Base-by-base conservation (phyloP, 2,797 vertebrate species). In the Pterois miles region DNA sequence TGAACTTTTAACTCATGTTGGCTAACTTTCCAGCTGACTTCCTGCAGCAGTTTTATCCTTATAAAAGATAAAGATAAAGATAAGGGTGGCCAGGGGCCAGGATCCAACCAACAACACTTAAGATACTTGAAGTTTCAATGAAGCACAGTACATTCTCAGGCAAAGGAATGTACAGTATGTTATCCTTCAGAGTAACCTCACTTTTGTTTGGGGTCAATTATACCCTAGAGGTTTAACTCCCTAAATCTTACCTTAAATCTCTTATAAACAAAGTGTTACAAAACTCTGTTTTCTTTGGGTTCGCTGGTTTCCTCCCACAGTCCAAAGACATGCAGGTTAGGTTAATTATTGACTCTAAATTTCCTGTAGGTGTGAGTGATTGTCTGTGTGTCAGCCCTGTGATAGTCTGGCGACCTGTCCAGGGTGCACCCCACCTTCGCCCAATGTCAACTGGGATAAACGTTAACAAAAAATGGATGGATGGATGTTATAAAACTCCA, bases 21-120 rank as follows among this genome's bases (percentile, higher is more conserved):
- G 74, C n/a, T 10, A 82, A 88, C 81, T 87, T 86, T 62, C 5
- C 27, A 56, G 73, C 48, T 46, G 60, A 72, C 66, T 71, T 81
- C 33, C 34, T 56, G 22, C 71, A 38, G 46, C 3, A 60, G 31
- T 65, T 76, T 31, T 34, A 3, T 25, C 71, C 13, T 22, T 6
- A 29, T 58, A n/a, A n/a, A n/a, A n/a, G n/a, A n/a, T n/a, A n/a
- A n/a, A n/a, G n/a, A n/a, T n/a, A n/a, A 10, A 57, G 29, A 48
- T n/a, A 8, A 23, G 6, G 27, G 14, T 65, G 43, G 18, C 52
- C 16, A 58, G 68, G 9, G 53, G 20, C 46, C 57, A 31, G 9
- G 12, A 73, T 66, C 9, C 6, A 66, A 25, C 53, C 48, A 57
- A 3, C n/a, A 22, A 29, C 11, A 59, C 50, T 53, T 54, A 8